Percentiles rank a stretch among this genome's conserved stretches.
Conservation (phyloP, 2,797 vertebrate species). For the Taenioides sp. region DNA sequence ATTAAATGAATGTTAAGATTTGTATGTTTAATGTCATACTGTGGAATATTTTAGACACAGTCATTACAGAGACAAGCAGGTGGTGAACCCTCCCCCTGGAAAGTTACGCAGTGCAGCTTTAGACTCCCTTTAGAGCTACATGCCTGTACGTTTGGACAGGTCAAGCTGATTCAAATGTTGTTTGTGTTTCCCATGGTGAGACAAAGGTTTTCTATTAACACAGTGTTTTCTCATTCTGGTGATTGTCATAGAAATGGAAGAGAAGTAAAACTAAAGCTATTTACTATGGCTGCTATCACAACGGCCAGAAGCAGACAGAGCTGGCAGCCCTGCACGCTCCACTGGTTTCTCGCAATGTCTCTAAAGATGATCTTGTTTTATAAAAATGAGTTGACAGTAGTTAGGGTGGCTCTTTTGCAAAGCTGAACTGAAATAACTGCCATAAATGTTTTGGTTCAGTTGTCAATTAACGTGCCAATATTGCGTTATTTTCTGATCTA, state of each 20-base stretch:
- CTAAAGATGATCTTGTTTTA: conserved; percentile 12
- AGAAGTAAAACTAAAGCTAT: conserved; percentile 17
- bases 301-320: conserved; percentile 20
- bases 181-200: conserved; percentile 4
- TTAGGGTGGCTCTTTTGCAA: not conserved
- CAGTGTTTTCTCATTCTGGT: not conserved
- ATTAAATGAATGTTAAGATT: too few relatives aligned
- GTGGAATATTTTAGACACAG: too few relatives aligned
- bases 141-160: not conserved
- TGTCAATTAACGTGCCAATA: too few relatives aligned
- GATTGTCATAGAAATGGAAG: conserved; percentile 33
- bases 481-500: too few relatives aligned
- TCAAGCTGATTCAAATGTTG: conserved; percentile 10
- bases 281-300: conserved; percentile 16
- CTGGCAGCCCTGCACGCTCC: conserved; percentile 3
- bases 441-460: not conserved
- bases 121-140: not conserved
- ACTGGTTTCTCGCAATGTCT: not conserved
- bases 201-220: conserved; percentile 7
- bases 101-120: too few relatives aligned
- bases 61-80: too few relatives aligned
- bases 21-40: too few relatives aligned
- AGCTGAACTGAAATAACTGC: not conserved
- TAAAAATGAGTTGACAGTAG: not conserved
- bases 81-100: too few relatives aligned